phyloP scores from a whole-genome alignment of 1,140 invertebrate genomes.

The Oedothorax gibbosus region DNA sequence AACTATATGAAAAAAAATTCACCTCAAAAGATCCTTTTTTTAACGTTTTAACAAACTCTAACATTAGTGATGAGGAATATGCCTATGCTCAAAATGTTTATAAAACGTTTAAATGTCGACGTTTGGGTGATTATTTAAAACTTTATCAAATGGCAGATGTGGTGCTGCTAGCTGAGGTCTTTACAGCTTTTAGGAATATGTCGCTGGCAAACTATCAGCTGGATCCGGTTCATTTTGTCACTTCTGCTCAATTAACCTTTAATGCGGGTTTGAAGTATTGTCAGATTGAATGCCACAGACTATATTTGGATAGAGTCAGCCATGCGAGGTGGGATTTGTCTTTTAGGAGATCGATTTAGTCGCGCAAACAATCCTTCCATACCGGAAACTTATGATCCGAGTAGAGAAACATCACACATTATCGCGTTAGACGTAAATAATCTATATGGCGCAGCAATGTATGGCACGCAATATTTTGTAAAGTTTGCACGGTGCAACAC shows the following conservation, averaged over 20 bases:
- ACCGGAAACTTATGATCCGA: neutral
- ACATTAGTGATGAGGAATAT: slow-evolving; percentile 1
- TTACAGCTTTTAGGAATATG: neutral
- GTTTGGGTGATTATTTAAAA: slow-evolving; percentile 4
- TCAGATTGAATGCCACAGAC: slow-evolving; percentile 7
- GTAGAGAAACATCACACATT: neutral
- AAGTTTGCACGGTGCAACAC: too few relatives aligned
- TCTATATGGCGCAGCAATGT: neutral
- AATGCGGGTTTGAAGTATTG: slow-evolving; percentile 16
- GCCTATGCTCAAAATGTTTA: neutral
- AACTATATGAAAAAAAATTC: neutral
- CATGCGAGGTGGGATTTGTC: slow-evolving; percentile 6
- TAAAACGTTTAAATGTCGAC: too few relatives aligned
- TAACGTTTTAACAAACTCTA: neutral
- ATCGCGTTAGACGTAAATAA: slow-evolving; percentile 6
- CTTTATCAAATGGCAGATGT: slow-evolving; percentile 22
- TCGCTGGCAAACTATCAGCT: neutral
- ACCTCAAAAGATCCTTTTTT: neutral
- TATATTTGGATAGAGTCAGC: slow-evolving; percentile 4
- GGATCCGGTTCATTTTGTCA: slow-evolving; percentile 10
- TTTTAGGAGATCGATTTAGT: slow-evolving; percentile 9
- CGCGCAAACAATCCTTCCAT: neutral
- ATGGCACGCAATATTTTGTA: too few relatives aligned
- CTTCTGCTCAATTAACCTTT: slow-evolving; percentile 10
- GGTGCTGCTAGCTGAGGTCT: slow-evolving; percentile 7